phyloP scores from a whole-genome alignment of 2,113 vertebrate genomes.

The Rhynchomys soricoides region DNA sequence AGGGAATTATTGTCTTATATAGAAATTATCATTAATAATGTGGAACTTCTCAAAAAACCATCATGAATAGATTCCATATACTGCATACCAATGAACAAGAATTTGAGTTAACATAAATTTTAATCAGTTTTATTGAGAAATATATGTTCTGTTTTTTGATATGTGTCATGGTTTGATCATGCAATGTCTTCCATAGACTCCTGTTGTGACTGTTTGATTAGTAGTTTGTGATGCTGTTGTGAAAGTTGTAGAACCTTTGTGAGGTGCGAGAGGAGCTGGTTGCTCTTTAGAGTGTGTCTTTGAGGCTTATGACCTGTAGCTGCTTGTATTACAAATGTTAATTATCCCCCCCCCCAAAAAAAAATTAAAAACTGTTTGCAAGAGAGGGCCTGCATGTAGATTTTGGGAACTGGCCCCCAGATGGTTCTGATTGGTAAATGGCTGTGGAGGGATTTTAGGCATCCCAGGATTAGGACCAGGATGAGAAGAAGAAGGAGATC shows the following conservation, averaged over 20 bases:
- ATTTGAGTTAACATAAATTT: not conserved
- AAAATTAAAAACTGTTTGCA: too few species aligned
- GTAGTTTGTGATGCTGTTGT: not conserved
- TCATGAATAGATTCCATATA: not conserved
- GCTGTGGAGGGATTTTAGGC: too few species aligned
- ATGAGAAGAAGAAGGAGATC: too few species aligned
- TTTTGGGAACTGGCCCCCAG: too few species aligned
- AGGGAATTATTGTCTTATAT: not conserved
- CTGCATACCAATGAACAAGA: not conserved
- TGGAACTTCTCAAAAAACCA: not conserved
- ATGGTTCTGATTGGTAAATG: too few species aligned
- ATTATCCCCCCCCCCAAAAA: too few species aligned
- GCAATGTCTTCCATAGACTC: not conserved
- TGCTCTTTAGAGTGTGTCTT: too few species aligned
- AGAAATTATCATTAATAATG: not conserved
- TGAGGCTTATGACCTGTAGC: not conserved
- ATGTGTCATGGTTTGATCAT: not conserved
- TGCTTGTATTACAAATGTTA: too few species aligned
- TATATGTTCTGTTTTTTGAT: not conserved
- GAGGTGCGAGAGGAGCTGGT: too few species aligned
- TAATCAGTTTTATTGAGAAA: not conserved
- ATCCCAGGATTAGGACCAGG: too few species aligned
- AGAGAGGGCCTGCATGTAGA: too few species aligned
- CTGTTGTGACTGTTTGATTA: not conserved
- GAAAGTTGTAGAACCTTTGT: not conserved